phyloP scores from a whole-genome alignment of 2,888 invertebrate species.

The Timema podura region DNA sequence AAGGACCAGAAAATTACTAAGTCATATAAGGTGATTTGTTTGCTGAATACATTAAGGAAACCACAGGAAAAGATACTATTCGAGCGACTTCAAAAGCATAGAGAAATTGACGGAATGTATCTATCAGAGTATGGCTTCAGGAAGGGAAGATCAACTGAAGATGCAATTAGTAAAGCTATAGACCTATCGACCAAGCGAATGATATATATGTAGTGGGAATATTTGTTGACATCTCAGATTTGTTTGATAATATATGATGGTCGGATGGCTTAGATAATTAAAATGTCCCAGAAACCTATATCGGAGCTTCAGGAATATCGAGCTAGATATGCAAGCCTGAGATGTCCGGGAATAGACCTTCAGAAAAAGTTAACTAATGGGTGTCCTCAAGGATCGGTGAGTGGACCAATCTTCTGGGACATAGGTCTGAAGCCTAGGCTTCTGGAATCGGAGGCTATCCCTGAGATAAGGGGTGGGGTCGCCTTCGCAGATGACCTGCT shows the following conservation, averaged over 20 bases:
- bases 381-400: neutral
- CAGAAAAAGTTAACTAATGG: neutral
- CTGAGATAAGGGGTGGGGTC: neutral
- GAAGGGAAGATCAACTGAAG: too few species aligned
- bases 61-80: neutral
- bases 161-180: too few species aligned
- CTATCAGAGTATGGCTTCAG: too few species aligned
- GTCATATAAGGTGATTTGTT: neutral
- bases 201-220: neutral
- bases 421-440: neutral
- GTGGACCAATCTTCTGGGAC: too few species aligned
- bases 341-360: too few species aligned
- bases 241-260: conserved; percentile 9
- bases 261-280: too few species aligned
- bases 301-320: neutral
- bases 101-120: too few species aligned
- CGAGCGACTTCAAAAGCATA: too few species aligned
- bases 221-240: neutral
- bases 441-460: neutral
- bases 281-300: neutral
- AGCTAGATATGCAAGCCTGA: neutral
- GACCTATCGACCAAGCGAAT: too few species aligned
- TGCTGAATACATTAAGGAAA: neutral
- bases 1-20: neutral
- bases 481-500: neutral